These are phyloP conservation scores for Syrrhaptes paradoxus DNA, from an alignment of 2,113 vertebrate species.

Conservation along the genomic window DNA sequence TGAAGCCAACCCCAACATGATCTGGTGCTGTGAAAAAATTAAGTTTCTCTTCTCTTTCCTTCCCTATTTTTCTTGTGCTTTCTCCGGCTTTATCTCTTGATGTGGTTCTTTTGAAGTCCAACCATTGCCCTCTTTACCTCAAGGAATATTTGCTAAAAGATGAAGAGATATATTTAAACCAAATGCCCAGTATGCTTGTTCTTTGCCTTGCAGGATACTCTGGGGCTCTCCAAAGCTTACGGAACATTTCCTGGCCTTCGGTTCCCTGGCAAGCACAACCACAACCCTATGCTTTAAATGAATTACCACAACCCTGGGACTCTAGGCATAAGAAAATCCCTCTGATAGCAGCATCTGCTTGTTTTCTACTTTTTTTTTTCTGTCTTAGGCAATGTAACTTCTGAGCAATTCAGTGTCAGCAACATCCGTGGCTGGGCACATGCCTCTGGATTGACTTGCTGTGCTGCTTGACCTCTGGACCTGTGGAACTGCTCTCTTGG, in stretches of 20 bases:
- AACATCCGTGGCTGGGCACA: slow-evolving; percentile 39
- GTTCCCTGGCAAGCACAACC: neutral
- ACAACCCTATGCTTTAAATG: neutral
- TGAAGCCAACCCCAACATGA: neutral
- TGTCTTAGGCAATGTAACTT: neutral
- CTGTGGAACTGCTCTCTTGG: slow-evolving; percentile 74
- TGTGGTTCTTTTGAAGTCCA: neutral
- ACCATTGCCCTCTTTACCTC: neutral
- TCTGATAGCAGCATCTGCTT: neutral
- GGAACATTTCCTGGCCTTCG: neutral
- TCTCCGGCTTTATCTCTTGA: neutral
- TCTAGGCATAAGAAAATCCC: neutral
- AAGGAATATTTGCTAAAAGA: neutral
- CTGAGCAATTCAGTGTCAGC: neutral
- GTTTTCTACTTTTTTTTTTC: neutral
- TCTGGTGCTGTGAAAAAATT: neutral
- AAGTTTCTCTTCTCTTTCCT: neutral
- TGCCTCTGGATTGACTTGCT: slow-evolving; percentile 58
- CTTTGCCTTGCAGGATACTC: neutral
- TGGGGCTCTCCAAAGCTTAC: neutral
- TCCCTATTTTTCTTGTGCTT: neutral
- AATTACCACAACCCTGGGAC: neutral
- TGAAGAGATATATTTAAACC: neutral
- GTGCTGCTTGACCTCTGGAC: slow-evolving; percentile 80
- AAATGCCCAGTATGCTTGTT: neutral